These are phyloP conservation scores for Mythimna lalbum DNA, from an alignment of 2,888 invertebrate species.

Conservation along the genomic window DNA sequence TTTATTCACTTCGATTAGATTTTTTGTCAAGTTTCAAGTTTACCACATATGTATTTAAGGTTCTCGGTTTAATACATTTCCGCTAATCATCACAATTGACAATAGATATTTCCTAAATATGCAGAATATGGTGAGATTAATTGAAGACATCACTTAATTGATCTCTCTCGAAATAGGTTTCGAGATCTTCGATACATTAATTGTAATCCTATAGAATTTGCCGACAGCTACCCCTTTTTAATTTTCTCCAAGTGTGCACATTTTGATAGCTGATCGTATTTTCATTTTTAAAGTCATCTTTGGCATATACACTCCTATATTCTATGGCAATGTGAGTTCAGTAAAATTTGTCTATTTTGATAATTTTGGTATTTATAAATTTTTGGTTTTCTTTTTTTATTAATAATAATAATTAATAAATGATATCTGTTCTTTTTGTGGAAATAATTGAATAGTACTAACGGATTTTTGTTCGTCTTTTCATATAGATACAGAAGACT, in stretches of 20 bases:
- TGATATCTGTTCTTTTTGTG: neutral
- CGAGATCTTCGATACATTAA: neutral
- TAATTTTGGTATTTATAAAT: neutral
- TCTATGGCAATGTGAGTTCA: conserved; percentile 12
- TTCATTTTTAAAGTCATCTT: conserved; percentile 20
- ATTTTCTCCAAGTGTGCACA: conserved; percentile 6
- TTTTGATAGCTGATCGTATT: conserved; percentile 14
- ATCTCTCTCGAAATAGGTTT: neutral
- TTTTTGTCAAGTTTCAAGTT: neutral
- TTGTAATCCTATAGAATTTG: neutral
- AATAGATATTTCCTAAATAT: neutral
- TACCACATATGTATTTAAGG: neutral
- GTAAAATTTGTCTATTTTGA: conserved; percentile 3
- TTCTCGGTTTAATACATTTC: neutral
- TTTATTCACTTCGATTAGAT: no score
- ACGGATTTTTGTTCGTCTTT: neutral
- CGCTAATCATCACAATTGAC: neutral
- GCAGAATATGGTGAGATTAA: neutral
- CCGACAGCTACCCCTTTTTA: neutral
- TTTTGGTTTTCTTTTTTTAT: conserved; percentile 5
- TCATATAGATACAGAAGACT: neutral
- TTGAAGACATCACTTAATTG: neutral
- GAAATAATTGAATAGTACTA: neutral
- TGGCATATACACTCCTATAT: conserved; percentile 1
- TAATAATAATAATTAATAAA: neutral